Conservation (phyloP, 2,113 vertebrate species). For the Gymnorhina tibicen region DNA sequence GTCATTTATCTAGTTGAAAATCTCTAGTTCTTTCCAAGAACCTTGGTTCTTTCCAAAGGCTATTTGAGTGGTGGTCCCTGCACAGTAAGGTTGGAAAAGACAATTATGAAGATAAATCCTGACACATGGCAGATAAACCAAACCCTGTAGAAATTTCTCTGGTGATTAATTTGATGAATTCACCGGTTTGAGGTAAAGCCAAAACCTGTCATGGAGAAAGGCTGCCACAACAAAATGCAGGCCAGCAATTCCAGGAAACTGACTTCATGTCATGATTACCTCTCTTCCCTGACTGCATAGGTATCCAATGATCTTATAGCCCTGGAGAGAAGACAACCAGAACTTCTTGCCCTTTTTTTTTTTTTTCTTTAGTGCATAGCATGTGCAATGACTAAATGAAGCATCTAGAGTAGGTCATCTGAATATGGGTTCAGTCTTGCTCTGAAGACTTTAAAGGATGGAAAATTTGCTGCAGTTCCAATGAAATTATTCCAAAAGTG, state of each 20-base stretch:
- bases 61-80: neutral
- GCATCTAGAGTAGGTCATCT: neutral
- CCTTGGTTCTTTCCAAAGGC: neutral
- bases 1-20: neutral
- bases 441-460: neutral
- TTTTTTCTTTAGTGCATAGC: neutral
- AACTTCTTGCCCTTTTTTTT: neutral
- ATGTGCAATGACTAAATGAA: neutral
- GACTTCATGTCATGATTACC: neutral
- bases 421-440: neutral
- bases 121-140: neutral
- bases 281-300: neutral
- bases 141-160: neutral
- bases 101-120: neutral
- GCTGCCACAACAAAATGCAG: neutral
- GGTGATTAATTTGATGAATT: neutral
- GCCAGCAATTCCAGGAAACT: neutral
- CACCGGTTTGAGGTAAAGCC: neutral
- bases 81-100: neutral
- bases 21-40: neutral
- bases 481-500: neutral
- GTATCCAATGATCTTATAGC: neutral
- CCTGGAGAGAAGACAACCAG: neutral
- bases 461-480: neutral
- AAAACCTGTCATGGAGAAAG: neutral